These are phyloP conservation scores for Pipistrellus pipistrellus DNA, from an alignment of 2,797 vertebrate genomes.

Conservation along the genomic window DNA sequence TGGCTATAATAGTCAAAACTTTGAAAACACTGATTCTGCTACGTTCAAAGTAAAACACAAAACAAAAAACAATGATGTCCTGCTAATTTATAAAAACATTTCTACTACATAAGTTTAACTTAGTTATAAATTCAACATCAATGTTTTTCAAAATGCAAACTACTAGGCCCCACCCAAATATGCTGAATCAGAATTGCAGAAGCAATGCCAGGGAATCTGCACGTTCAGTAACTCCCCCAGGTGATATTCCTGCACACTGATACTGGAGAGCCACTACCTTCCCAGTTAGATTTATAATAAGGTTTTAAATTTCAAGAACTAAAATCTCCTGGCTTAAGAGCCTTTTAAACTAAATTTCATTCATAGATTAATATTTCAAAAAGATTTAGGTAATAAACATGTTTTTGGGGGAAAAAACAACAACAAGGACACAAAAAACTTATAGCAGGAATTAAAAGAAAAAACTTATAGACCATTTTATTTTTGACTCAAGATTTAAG, in stretches of 20 bases:
- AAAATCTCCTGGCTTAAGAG: constrained; percentile 24
- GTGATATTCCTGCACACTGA: background rate
- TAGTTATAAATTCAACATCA: constrained; percentile 13
- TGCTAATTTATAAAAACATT: constrained; percentile 23
- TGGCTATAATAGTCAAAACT: constrained; percentile 12
- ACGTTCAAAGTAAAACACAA: background rate
- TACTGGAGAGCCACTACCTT: background rate
- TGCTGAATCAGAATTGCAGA: constrained; percentile 59
- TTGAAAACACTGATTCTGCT: background rate
- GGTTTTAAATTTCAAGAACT: constrained; percentile 8
- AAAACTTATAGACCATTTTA: constrained; percentile 17
- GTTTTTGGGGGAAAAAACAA: background rate
- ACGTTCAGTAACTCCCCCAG: background rate
- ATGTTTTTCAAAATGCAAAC: constrained; percentile 60
- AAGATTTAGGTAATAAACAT: background rate
- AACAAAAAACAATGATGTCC: background rate
- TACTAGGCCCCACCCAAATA: constrained; percentile 17
- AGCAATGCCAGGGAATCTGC: constrained; percentile 8
- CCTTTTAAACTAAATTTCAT: constrained; percentile 52
- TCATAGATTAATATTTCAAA: constrained; percentile 50
- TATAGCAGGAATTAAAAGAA: constrained; percentile 44
- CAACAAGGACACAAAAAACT: constrained; percentile 61
- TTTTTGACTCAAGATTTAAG: constrained; percentile 62
- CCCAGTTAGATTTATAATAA: constrained; percentile 2
- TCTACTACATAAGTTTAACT: background rate